Conservation (phyloP, 2,888 invertebrate genomes). For the Diaperis boleti region DNA sequence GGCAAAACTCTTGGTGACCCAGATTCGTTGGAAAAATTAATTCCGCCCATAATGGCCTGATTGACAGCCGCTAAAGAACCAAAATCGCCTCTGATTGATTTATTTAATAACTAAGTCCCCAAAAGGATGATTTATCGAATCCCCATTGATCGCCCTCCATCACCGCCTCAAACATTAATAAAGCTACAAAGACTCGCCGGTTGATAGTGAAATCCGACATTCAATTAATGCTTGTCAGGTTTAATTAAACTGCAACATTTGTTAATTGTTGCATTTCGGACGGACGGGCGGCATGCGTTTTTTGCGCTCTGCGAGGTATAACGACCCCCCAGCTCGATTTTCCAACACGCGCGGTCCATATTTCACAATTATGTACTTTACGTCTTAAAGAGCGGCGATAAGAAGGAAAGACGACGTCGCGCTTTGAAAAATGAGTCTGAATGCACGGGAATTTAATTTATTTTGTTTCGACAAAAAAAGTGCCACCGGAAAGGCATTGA, state of each 20-base stretch:
- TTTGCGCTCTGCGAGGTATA: slow-evolving; percentile 21
- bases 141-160: slow-evolving; percentile 11
- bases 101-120: slow-evolving; percentile 8
- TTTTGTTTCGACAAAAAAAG: slow-evolving; percentile 29
- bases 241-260: slow-evolving; percentile 28
- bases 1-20: not conserved
- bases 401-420: slow-evolving; percentile 40
- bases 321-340: slow-evolving; percentile 35
- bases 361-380: slow-evolving; percentile 43
- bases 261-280: slow-evolving; percentile 22
- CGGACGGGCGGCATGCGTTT: slow-evolving; percentile 17
- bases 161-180: slow-evolving; percentile 3
- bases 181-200: slow-evolving; percentile 17
- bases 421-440: slow-evolving; percentile 37
- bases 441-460: slow-evolving; percentile 37
- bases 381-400: slow-evolving; percentile 40
- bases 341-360: slow-evolving; percentile 42
- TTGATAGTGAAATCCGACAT: slow-evolving; percentile 23
- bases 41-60: slow-evolving; percentile 8
- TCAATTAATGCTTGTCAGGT: slow-evolving; percentile 30
- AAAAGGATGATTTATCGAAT: slow-evolving; percentile 23
- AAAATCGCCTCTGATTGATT: slow-evolving; percentile 2
- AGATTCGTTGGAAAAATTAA: slow-evolving; percentile 9
- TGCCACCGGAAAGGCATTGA: slow-evolving; percentile 7
- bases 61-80: slow-evolving; percentile 9